Evolutionary conservation across 2,113 vertebrate genomes (phyloP), one percentile per base, ranked within the genome.

Genomic region (Mastomys natalensis): DNA sequence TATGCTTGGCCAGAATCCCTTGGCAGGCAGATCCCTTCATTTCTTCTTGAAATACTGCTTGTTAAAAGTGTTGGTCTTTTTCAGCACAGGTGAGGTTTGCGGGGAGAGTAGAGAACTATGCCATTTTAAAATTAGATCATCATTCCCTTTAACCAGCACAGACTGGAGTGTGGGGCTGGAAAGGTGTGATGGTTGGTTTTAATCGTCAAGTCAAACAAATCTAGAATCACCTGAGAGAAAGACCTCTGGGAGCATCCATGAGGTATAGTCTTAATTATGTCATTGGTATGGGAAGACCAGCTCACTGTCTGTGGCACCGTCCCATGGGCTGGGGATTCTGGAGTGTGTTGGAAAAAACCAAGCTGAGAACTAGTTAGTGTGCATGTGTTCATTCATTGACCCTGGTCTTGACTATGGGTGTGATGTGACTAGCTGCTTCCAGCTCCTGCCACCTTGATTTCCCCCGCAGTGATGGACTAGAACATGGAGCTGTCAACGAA

Each of bases 51-150:
- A 78, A 64, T 34, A 86, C 13, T 24, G 29, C 72, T 7, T 95
- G 74, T 73, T 70, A 95, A n/a, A 93, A 91, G 60, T 87, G 74
- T 17, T 8, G 37, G 5, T 34, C 85, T 24, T 37, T 68, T 51
- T 86, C 55, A 64, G 15, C 51, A 24, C 31, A 24, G 11, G 6
- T 37, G 40, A 48, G 5, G 15, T 60, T 51, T 88, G 70, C 17
- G 45, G 40, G 40, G 72, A 43, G 12, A 51, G 16, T 55, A 34
- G 58, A 19, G n/a, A 1, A 51, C 5, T 24, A 87, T 37, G 60
- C 76, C 64, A 24, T 70, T 77, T 95, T 96, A 19, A 64, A 91
- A 84, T 84, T 51, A 93, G 95, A 51, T 91, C 80, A 34, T 87
- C 12, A 6, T 90, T 55, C 90, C 31, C 37, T 40, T 87, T 37